A percentile compares a stretch with the other conserved stretches of the same genome.
Conservation (phyloP, 2,888 invertebrate species). For the Arrhopalites spinosus region DNA sequence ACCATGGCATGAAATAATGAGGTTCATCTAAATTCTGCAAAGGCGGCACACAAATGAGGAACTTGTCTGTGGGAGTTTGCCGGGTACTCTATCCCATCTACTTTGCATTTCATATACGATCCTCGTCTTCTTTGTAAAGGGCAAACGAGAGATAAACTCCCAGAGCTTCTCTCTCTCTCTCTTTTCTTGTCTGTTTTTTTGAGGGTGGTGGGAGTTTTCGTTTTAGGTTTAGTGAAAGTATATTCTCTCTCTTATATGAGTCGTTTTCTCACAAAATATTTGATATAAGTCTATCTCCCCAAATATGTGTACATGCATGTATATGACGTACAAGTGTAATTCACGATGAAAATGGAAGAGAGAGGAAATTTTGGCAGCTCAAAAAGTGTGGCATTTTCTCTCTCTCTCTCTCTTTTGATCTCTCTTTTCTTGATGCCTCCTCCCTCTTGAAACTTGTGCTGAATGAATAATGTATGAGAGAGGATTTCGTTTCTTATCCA, state of each 20-base stretch:
- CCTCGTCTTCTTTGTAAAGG: conserved; percentile 7
- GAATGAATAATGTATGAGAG: conserved; percentile 34
- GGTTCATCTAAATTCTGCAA: conserved; percentile 37
- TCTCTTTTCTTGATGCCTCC: not conserved
- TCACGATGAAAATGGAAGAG: conserved; percentile 23
- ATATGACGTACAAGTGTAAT: conserved; percentile 10
- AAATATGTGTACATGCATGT: not conserved
- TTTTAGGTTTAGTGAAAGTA: not conserved
- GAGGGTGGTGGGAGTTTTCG: not conserved
- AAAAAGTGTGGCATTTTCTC: conserved; percentile 30
- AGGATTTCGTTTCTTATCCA: conserved; percentile 31
- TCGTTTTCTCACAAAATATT: too few relatives aligned
- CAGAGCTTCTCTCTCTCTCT: conserved; percentile 1
- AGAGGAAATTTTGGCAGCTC: conserved; percentile 27
- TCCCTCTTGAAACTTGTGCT: not conserved
- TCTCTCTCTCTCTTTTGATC: conserved; percentile 14
- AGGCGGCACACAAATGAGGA: conserved; percentile 32
- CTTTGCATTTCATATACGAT: conserved; percentile 28
- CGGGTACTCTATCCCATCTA: conserved; percentile 18
- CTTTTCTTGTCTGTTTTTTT: not conserved
- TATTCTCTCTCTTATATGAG: too few relatives aligned
- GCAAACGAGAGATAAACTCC: not conserved
- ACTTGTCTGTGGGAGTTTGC: not conserved
- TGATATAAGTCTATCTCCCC: too few relatives aligned
- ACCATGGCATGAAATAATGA: conserved; percentile 26